Evolutionary conservation across 2,797 vertebrate genomes (phyloP), one percentile per base, ranked within the genome.

Genomic region (Sciurus carolinensis): DNA sequence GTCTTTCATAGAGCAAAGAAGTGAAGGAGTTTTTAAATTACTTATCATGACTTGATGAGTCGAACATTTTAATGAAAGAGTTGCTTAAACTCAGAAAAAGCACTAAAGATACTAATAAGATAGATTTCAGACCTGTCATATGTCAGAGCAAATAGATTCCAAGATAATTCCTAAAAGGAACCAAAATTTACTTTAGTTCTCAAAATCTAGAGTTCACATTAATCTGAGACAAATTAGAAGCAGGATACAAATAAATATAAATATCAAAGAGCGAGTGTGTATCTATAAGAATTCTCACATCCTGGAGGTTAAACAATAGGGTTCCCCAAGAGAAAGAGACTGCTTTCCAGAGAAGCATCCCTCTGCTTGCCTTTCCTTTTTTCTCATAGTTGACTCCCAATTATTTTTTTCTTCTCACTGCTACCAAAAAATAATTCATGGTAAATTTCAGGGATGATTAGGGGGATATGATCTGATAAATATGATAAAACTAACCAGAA

Each of bases 41-140:
- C 2, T 96, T 90, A 95, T 91, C 82, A 66, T 95, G 88, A 84
- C 87, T 85, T 36, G 82, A 90, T 64, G 62, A 66, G 54, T 92
- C 73, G 90, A 90, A 90, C 1, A 94, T 96, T 89, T 97, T 92
- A 81, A 94, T 97, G 96, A 96, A 97, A 88, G 2, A 54, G 30
- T 95, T 82, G 44, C 28, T 22, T 22, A 97, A 86, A 90, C 26
- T 96, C 95, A 91, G 22, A 42, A 33, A 54, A 13, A 93, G 64
- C 62, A 80, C 84, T 87, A 91, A 39, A 91, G 44, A 82, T 91
- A 97, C 18, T 94, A 95, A 79, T 92, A 95, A 91, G 54, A 72
- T 89, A 95, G 33, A 83, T 79, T 54, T 90, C n/a, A 52, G 42
- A 83, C 7, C 26, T 91, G 80, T 83, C 81, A 81, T 84, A 36